Evolutionary conservation across 2,113 vertebrate genomes (phyloP).

Genomic region (Psittacula cyanocephala): DNA sequence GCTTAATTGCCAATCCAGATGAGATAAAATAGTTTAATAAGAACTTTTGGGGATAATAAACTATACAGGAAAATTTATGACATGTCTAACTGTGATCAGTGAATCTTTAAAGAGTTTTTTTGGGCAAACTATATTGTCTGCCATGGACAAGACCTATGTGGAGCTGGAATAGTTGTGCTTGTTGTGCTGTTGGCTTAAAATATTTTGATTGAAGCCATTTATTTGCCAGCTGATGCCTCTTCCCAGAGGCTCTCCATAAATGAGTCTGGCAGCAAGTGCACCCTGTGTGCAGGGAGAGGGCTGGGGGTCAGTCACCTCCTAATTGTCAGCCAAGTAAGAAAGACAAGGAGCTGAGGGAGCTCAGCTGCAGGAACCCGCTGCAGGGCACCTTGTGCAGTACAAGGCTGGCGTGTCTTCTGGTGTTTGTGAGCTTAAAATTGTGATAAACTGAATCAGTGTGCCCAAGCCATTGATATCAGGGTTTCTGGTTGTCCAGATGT

Average conservation of each 20-base stretch:
- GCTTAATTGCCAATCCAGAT: not conserved
- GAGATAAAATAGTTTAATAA: conserved; percentile 27
- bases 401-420: not conserved
- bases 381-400: not conserved
- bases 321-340: not conserved
- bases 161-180: not conserved
- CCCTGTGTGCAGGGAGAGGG: not conserved
- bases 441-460: not conserved
- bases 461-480: not conserved
- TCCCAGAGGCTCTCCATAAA: not conserved
- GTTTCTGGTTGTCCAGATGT: not conserved
- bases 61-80: not conserved
- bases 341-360: not conserved
- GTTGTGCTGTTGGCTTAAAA: not conserved
- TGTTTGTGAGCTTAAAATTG: not conserved
- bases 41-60: conserved; percentile 27
- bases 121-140: not conserved
- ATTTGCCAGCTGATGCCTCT: not conserved
- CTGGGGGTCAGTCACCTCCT: not conserved
- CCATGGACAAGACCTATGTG: not conserved
- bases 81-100: not conserved
- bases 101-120: not conserved
- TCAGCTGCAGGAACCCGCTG: not conserved
- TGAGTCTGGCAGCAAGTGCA: not conserved
- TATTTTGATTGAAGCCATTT: not conserved